Evolutionary conservation across 2,888 invertebrate species (phyloP), one percentile per base, ranked within the genome.

Genomic region (Conchocele bisecta): DNA sequence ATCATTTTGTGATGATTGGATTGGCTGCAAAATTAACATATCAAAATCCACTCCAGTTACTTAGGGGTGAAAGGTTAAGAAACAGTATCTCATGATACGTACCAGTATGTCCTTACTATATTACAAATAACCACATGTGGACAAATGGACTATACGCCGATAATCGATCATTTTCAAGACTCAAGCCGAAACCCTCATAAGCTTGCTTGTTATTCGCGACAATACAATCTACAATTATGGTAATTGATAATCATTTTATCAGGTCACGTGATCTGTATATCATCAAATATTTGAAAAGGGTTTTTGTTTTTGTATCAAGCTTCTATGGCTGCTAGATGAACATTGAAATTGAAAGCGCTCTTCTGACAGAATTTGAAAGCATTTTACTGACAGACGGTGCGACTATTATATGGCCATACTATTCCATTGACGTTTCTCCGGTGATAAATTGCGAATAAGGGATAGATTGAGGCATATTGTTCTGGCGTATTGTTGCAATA

Each of bases 221-320:
- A n/a, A n/a, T n/a, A n/a, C n/a, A 75, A 69, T 75, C 65, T 56
- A 57, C 61, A 56, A 57, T 75, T 75, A 75, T 69, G 67, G 73
- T 67, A 69, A 75, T 69, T 61, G 57, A 60, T 61, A 56, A 61
- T 53, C 74, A 66, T 70, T 75, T 75, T 67, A 70, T 69, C 69
- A 66, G 7, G 31, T 48, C 74, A 69, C 61, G 67, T 71, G 66
- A 63, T 46, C 54, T 67, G 59, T 66, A 64, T 64, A 70, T 70
- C 68, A 75, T 75, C 75, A 75, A 75, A 70, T 65, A 70, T 57
- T 70, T 75, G 66, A 70, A 75, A 75, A 58, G 66, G 39, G 46
- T 57, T 75, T 74, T 75, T 75, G 73, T 68, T 65, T 57, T 65
- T 57, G 57, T 56, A 66, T 61, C 33, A 33, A 11, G 17, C 39